Evolutionary conservation across 2,888 invertebrate species (phyloP).

Genomic region (Leucania comma): DNA sequence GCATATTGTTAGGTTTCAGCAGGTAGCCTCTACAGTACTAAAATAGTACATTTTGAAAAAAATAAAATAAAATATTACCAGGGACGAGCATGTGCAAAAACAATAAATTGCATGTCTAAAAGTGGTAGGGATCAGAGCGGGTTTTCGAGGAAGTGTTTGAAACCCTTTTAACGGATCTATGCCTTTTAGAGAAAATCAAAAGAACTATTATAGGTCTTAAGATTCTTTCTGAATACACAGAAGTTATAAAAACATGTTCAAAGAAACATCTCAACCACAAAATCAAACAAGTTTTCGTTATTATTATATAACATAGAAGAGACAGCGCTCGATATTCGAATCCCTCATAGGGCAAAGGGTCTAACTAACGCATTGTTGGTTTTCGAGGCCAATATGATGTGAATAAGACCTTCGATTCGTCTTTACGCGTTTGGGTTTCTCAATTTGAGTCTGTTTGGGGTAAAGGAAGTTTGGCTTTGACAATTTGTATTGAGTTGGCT

Average conservation of each 20-base stretch:
- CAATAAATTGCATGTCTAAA: no score
- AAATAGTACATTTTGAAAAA: no score
- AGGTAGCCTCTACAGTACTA: no score
- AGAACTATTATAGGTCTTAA: no score
- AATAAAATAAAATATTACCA: no score
- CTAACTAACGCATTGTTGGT: constrained; percentile 74
- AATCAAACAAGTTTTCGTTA: constrained; percentile 59
- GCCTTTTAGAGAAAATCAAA: no score
- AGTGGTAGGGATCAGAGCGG: no score
- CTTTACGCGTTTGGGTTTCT: constrained; percentile 65
- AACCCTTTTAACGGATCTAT: no score
- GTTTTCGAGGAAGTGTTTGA: no score
- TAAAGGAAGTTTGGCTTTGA: constrained; percentile 46
- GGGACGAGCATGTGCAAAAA: no score
- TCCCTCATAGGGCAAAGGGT: constrained; percentile 68
- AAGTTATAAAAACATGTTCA: no score
- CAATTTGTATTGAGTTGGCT: constrained; percentile 40
- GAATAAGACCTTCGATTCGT: constrained; percentile 69
- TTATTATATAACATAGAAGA: constrained; percentile 53
- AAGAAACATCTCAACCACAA: constrained; percentile 45
- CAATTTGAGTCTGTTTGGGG: constrained; percentile 62
- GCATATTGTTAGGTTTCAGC: no score
- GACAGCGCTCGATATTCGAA: constrained; percentile 61
- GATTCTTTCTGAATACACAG: not conserved
- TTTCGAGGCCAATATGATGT: constrained; percentile 65